Conservation (phyloP, 2,797 vertebrate genomes). For the Siniperca undulata region DNA sequence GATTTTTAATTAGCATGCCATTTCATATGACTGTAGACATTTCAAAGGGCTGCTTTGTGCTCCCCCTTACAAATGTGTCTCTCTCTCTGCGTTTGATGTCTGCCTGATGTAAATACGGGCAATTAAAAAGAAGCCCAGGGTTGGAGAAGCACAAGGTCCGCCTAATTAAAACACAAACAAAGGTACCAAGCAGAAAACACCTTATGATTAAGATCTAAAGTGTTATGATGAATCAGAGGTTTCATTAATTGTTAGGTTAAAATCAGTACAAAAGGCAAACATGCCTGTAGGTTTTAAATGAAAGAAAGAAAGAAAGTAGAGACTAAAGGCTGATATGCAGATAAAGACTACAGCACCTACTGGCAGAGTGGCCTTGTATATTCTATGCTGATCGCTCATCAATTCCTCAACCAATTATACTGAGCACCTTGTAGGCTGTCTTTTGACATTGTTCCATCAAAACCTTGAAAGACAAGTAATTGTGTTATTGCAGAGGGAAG, state of each 20-base stretch:
- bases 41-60: conserved; percentile 95
- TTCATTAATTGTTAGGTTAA: conserved; percentile 93
- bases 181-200: conserved; percentile 91
- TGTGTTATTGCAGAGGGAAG: conserved; percentile 52
- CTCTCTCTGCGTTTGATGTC: conserved; percentile 94
- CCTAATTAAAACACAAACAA: conserved; percentile 99
- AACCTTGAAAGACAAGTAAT: conserved; percentile 63
- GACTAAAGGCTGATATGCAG: conserved; percentile 76
- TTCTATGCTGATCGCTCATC: conserved; percentile 59
- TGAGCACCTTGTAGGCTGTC: conserved; percentile 58
- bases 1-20: conserved; percentile 94
- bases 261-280: conserved; percentile 90
- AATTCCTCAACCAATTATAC: conserved; percentile 65
- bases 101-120: conserved; percentile 95
- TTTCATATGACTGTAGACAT: conserved; percentile 94
- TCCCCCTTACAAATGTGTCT: conserved; percentile 93
- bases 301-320: conserved; percentile 78
- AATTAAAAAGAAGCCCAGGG: conserved; percentile 95
- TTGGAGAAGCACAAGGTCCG: conserved; percentile 93
- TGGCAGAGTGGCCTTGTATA: conserved; percentile 78
- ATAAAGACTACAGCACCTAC: conserved; percentile 68
- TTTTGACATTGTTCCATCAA: conserved; percentile 63
- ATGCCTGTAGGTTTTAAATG: conserved; percentile 87
- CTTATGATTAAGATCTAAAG: conserved; percentile 95
- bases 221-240: conserved; percentile 93